Evolutionary conservation across 2,888 invertebrate species (phyloP), one percentile per base, ranked within the genome.

Genomic region (Furcula furcula): DNA sequence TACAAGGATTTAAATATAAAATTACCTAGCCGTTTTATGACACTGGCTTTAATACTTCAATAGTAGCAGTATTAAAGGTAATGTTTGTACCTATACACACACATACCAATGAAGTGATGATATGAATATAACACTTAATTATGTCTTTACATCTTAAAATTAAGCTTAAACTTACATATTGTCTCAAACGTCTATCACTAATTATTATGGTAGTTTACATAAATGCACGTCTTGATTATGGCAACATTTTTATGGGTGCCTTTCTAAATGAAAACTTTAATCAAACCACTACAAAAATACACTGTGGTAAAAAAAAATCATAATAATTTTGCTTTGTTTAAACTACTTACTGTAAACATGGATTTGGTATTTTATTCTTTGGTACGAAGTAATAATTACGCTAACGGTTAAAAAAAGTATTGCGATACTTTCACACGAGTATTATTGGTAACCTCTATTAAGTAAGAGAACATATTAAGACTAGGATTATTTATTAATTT

Each of bases 101-200:
- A n/a, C 27, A 23, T 7, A 18, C n/a, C 27, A 31, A n/a, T 10
- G 12, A 23, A 29, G 38, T 40, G 46, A 46, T 57, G 55, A 57
- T 61, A 63, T 65, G 62, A 58, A 46, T 57, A 49, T 55, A 65
- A 64, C 49, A 57, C 47, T 12, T 37, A 41, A 34, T 37, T 50
- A 50, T 42, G 28, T 47, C 46, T 48, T 51, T 60, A 56, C 49
- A 58, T 41, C 48, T 44, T 53, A 46, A 9, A 34, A 25, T 49
- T 48, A 42, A 19, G 36, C 65, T 67, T 73, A 71, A 38, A 55
- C 55, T 64, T 75, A 76, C 64, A 83, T 85, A 85, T 85, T 85
- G 85, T 85, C 85, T 65, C 72, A 65, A 63, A 66, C 71, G 65
- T 75, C 73, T 72, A 69, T 54, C 48, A 53, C 68, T 78, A 81